These are phyloP conservation scores for Hydractinia echinata DNA, from an alignment of 30 jellyfish, hydroid and myxozoan species.

Conservation along the genomic window DNA sequence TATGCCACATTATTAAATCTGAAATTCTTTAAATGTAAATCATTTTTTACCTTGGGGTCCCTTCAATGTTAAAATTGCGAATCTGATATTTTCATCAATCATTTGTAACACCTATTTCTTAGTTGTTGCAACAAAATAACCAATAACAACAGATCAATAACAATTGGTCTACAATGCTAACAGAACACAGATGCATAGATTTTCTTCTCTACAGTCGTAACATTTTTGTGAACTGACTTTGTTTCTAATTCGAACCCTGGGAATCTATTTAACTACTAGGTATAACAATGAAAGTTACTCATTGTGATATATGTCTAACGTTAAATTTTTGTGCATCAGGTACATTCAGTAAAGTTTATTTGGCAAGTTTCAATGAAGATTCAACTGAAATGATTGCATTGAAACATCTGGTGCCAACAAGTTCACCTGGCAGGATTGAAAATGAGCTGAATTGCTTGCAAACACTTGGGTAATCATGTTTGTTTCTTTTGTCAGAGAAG, in stretches of 20 bases:
- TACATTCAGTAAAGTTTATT: conserved; percentile 84
- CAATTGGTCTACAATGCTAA: too few species aligned
- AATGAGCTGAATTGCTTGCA: conserved; percentile 88
- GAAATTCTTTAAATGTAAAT: too few species aligned
- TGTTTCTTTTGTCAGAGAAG: not conserved
- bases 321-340: conserved; percentile 34
- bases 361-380: conserved; percentile 55
- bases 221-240: not conserved
- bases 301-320: not conserved
- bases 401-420: conserved; percentile 88
- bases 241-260: not conserved
- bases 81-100: too few species aligned
- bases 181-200: too few species aligned
- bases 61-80: too few species aligned
- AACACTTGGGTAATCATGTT: conserved; percentile 79
- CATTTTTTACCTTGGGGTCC: too few species aligned
- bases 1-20: too few species aligned
- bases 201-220: not conserved
- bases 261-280: not conserved
- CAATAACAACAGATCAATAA: too few species aligned
- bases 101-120: too few species aligned
- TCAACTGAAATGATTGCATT: conserved; percentile 69
- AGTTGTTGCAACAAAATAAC: too few species aligned
- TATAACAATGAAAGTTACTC: too few species aligned
- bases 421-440: conserved; percentile 83